These are phyloP conservation scores for Tenthredo mesomela DNA, from an alignment of 2,888 invertebrate genomes.

Conservation along the genomic window DNA sequence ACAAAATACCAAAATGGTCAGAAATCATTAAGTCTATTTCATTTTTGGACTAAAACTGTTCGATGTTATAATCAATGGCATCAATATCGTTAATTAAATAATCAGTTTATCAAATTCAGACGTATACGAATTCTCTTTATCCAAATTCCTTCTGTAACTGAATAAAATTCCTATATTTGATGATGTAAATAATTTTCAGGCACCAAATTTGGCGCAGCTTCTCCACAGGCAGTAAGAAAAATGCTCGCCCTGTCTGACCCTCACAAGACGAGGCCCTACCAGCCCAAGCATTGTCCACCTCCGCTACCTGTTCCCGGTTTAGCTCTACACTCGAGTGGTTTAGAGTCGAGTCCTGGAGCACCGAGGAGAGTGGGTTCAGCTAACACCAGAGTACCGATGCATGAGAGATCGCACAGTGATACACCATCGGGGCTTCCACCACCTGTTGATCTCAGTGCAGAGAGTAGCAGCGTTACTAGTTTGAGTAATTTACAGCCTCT, in stretches of 20 bases:
- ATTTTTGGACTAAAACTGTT: background rate
- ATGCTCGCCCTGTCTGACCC: slow-evolving; percentile 94
- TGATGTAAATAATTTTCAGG: slow-evolving; percentile 62
- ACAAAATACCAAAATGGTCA: background rate
- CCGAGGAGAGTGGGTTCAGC: slow-evolving; percentile 80
- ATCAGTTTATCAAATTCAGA: background rate
- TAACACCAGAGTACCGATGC: slow-evolving; percentile 81
- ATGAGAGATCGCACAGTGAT: slow-evolving; percentile 94
- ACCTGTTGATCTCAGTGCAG: slow-evolving; percentile 92
- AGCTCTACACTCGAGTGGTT: slow-evolving; percentile 77
- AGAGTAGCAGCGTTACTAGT: slow-evolving; percentile 97
- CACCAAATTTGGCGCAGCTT: slow-evolving; percentile 88
- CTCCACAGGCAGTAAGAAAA: slow-evolving; percentile 98
- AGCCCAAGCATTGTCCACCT: slow-evolving; percentile 85
- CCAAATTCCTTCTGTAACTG: background rate
- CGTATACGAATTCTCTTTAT: background rate
- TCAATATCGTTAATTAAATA: background rate
- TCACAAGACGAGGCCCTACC: slow-evolving; percentile 92
- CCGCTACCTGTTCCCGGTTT: slow-evolving; percentile 84
- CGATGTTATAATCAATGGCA: background rate
- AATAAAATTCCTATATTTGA: slow-evolving; percentile 9
- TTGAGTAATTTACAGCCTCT: slow-evolving; percentile 91
- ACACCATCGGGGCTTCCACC: slow-evolving; percentile 91
- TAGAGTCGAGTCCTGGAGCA: slow-evolving; percentile 81
- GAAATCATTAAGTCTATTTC: background rate